These are phyloP conservation scores for Acridotheres tristis DNA, from an alignment of 2,797 vertebrate species.

Conservation along the genomic window DNA sequence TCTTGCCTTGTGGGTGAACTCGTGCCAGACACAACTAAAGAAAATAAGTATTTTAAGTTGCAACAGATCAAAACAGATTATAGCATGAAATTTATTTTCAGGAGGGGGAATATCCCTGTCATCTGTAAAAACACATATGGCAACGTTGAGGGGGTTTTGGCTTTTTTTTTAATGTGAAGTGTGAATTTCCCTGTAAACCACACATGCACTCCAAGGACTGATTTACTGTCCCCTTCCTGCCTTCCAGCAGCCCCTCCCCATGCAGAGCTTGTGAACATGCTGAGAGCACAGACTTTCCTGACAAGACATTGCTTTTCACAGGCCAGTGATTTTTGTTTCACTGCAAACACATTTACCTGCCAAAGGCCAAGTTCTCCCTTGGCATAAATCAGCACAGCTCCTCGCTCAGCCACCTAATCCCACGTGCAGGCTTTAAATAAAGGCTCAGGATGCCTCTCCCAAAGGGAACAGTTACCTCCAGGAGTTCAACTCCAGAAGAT, in stretches of 20 bases:
- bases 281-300: constrained; percentile 48
- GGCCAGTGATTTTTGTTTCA: constrained; percentile 44
- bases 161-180: background rate
- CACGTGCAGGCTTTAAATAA: constrained; percentile 16
- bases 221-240: constrained; percentile 53
- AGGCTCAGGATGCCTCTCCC: background rate
- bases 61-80: constrained; percentile 24
- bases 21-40: background rate
- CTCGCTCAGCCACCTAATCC: constrained; percentile 15
- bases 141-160: background rate
- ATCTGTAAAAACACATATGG: constrained; percentile 58
- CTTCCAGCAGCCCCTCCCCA: constrained; percentile 42
- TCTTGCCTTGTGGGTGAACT: background rate
- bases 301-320: constrained; percentile 61
- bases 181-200: constrained; percentile 54
- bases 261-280: constrained; percentile 41
- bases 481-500: constrained; percentile 79
- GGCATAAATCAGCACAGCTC: constrained; percentile 40
- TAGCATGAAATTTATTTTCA: background rate
- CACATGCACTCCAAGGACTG: constrained; percentile 9
- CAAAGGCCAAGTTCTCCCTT: constrained; percentile 57
- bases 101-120: constrained; percentile 27
- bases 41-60: background rate
- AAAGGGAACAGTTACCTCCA: constrained; percentile 52
- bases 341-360: constrained; percentile 59